Evolutionary conservation across 2,113 vertebrate genomes (phyloP).

Genomic region (Crypturellus undulatus): DNA sequence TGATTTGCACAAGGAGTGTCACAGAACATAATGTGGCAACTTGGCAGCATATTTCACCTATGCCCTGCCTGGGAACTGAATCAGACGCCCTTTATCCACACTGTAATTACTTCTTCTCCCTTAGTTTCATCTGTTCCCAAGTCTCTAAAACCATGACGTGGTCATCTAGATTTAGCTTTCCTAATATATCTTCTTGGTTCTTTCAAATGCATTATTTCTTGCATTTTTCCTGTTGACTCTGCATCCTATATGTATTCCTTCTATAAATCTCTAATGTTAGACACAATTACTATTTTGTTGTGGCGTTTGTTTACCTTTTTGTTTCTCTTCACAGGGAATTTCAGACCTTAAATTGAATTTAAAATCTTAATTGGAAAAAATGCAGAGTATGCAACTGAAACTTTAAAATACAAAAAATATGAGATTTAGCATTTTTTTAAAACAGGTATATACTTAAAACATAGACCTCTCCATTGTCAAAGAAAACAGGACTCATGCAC

Average conservation of each 20-base stretch:
- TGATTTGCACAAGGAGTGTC: constrained; percentile 29
- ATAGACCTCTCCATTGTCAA: background rate
- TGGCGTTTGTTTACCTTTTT: background rate
- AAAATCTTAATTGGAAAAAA: background rate
- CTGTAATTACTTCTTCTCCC: background rate
- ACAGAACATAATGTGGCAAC: background rate
- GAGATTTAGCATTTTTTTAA: background rate
- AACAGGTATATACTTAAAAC: background rate
- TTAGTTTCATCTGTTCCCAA: background rate
- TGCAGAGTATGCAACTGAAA: background rate
- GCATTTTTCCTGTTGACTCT: background rate
- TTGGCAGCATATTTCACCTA: background rate
- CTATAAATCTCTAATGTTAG: background rate
- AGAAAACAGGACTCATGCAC: background rate
- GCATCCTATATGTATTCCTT: background rate
- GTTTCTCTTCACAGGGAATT: background rate
- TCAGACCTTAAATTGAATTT: background rate
- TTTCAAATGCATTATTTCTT: background rate
- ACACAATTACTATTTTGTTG: background rate
- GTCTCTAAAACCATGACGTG: background rate
- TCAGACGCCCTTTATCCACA: background rate
- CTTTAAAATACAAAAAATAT: background rate
- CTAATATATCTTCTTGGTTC: background rate
- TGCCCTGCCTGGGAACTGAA: background rate
- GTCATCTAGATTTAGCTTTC: background rate